These are phyloP conservation scores for Myanophis thanlyinensis DNA, from an alignment of 2,113 vertebrate species.

Conservation along the genomic window DNA sequence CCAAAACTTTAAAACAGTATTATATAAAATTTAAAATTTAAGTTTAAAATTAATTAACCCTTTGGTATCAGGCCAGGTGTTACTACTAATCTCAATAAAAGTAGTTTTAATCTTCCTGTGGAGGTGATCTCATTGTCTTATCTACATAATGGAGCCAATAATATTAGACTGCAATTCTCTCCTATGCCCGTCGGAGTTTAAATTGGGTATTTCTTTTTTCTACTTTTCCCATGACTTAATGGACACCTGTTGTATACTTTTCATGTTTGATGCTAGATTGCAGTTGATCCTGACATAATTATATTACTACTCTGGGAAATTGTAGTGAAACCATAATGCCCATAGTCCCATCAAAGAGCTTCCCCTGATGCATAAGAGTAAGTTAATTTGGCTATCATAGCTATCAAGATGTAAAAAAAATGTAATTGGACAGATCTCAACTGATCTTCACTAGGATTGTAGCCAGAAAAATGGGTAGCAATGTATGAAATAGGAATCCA, in stretches of 20 bases:
- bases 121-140: background rate
- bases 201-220: background rate
- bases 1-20: too few species aligned
- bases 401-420: background rate
- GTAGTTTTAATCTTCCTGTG: background rate
- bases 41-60: too few species aligned
- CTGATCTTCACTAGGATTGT: background rate
- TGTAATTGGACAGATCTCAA: background rate
- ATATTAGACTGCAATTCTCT: background rate
- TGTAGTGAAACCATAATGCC: background rate
- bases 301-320: background rate
- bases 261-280: background rate
- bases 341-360: background rate
- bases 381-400: background rate
- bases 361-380: background rate
- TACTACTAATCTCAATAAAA: background rate
- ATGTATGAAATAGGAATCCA: background rate
- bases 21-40: too few species aligned
- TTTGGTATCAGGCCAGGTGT: too few species aligned
- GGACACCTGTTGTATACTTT: background rate
- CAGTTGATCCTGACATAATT: background rate
- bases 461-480: background rate
- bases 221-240: background rate
- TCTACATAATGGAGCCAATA: background rate
- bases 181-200: background rate